Conservation (phyloP, 2,797 vertebrate genomes). For the Sebastiscus tertius region DNA sequence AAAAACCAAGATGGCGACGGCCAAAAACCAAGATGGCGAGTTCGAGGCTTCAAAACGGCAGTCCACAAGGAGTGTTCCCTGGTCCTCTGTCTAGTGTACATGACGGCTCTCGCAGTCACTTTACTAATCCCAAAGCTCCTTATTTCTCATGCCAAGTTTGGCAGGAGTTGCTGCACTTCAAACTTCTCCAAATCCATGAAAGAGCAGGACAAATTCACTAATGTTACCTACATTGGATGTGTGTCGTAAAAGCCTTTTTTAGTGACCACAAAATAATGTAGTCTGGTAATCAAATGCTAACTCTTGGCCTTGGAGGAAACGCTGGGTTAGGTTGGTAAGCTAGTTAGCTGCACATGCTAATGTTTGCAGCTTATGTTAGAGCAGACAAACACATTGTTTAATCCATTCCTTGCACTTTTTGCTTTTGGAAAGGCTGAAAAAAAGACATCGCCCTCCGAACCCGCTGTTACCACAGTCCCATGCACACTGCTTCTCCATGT, state of each 20-base stretch:
- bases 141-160: background rate
- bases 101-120: too few relatives aligned
- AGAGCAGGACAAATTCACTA: background rate
- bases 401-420: background rate
- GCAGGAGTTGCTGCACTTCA: background rate
- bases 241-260: background rate
- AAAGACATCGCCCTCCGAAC: background rate
- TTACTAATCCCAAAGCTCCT: too few relatives aligned
- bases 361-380: too few relatives aligned
- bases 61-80: too few relatives aligned
- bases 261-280: background rate
- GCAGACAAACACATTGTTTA: too few relatives aligned
- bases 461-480: background rate
- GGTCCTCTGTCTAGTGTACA: too few relatives aligned
- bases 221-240: background rate
- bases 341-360: too few relatives aligned
- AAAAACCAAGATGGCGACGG: too few relatives aligned
- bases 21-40: too few relatives aligned
- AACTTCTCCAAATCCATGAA: background rate
- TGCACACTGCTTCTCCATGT: background rate
- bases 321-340: too few relatives aligned
- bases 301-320: too few relatives aligned
- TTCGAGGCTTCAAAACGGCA: too few relatives aligned
- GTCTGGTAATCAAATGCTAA: background rate
- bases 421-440: background rate